Base-by-base conservation (phyloP, 2,113 vertebrate genomes). In the Phoenicopterus ruber region DNA sequence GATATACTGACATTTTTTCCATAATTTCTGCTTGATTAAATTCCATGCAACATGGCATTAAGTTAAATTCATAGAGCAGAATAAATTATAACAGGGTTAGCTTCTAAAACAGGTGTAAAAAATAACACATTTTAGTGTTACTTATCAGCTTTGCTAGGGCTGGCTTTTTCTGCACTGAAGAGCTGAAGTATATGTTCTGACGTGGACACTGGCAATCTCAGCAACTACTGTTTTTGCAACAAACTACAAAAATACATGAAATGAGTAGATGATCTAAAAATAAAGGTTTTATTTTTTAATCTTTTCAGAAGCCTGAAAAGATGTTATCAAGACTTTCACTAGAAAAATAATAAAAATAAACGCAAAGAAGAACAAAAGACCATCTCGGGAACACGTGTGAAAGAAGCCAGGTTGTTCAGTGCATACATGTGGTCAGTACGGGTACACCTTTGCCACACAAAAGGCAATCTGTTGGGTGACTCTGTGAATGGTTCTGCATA, bases 71-170 rank as follows among this genome's bases (percentile, higher is more conserved):
- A 93, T 97, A 93, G 87, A 97, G 89, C 91, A 95, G 97, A 96
- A 97, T 96, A 96, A 97, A 95, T 97, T 97, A 94, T 97, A 97
- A 96, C 95, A 96, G 95, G 96, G 96, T 97, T 96, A 96, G 93
- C 94, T 96, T 97, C 93, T 95, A 96, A 96, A 97, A 95, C 95
- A 97, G 96, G 97, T 97, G 95, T 97, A 97, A 97, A 97, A 97
- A 96, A 95, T 96, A 96, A 97, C 96, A 97, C 97, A 96, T 97
- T 97, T 95, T 96, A 97, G 97, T 96, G 94, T 97, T 96, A 93
- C 90, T 96, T 97, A 97, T 96, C 95, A 97, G 96, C 94, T 96
- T 94, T 95, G 91, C 95, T 97, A 88, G 67, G 87, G 87, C 84
- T 96, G 86, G 66, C 74, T 96, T 97, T 91, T 96, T 94, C 89